Percentiles rank a stretch among this genome's conserved stretches.
phyloP scores from a whole-genome alignment of 2,797 vertebrate genomes.

The Nyctalus aviator region DNA sequence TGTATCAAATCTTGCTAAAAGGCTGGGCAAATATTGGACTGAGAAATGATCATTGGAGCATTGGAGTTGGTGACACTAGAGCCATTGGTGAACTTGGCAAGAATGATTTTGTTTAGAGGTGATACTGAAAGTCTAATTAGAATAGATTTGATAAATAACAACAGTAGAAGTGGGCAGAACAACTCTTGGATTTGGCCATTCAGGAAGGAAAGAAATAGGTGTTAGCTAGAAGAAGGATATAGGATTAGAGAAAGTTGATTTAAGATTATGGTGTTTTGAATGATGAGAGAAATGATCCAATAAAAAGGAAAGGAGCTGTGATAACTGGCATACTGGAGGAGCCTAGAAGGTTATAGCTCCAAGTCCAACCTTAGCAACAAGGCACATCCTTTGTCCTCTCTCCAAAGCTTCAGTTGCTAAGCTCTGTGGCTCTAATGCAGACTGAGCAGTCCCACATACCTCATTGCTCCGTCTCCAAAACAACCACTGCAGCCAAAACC shows the following conservation, averaged over 20 bases:
- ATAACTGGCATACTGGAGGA: neutral
- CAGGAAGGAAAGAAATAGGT: neutral
- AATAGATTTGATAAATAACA: neutral
- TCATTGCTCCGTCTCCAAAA: neutral
- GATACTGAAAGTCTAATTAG: neutral
- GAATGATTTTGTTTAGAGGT: neutral
- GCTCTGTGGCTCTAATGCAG: neutral
- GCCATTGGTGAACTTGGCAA: neutral
- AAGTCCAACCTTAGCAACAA: neutral
- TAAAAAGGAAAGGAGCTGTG: neutral
- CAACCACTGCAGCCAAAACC: too few species aligned
- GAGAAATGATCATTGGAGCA: neutral
- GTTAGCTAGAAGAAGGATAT: neutral
- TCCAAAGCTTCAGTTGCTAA: neutral
- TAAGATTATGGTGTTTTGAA: neutral
- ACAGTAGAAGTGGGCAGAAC: neutral
- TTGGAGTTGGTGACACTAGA: neutral
- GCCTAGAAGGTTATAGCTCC: neutral
- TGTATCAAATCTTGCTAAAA: neutral
- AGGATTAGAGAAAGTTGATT: neutral
- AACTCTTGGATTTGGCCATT: neutral
- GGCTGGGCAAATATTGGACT: neutral
- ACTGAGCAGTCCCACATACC: neutral
- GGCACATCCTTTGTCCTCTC: neutral
- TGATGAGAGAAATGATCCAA: neutral